Conservation (phyloP, 2,888 invertebrate species). For the Dolomedes plantarius region DNA sequence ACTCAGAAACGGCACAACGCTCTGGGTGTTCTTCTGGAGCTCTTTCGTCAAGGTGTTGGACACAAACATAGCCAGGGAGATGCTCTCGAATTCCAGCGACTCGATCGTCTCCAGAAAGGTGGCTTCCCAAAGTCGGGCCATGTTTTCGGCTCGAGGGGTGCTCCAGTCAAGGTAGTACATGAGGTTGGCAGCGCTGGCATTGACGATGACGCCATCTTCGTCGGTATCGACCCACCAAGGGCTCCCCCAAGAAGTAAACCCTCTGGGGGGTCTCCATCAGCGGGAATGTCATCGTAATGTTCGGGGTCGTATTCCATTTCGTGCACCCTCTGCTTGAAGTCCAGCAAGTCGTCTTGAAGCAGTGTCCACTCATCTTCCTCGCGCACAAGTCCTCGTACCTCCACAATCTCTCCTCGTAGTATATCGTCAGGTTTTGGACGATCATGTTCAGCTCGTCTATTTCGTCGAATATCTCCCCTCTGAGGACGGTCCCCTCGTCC, state of each 20-base stretch:
- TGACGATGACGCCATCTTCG: constrained; percentile 85
- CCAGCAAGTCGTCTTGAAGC: constrained; percentile 89
- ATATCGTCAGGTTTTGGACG: constrained; percentile 86
- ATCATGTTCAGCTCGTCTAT: constrained; percentile 85
- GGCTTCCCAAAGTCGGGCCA: constrained; percentile 92
- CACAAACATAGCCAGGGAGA: constrained; percentile 88
- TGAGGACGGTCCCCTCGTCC: constrained; percentile 87
- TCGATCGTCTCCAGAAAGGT: constrained; percentile 86
- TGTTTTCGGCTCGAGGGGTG: constrained; percentile 76
- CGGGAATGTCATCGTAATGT: constrained; percentile 82
- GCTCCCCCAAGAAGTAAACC: constrained; percentile 89
- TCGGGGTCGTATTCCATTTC: constrained; percentile 82
- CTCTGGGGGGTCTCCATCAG: constrained; percentile 92
- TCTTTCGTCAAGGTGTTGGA: constrained; percentile 94
- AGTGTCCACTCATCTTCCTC: constrained; percentile 86
- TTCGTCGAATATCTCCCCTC: constrained; percentile 87
- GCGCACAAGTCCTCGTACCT: constrained; percentile 85
- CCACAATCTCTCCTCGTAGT: constrained; percentile 78
- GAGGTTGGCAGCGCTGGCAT: constrained; percentile 91
- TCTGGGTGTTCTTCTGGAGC: constrained; percentile 92
- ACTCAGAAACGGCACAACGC: constrained; percentile 78
- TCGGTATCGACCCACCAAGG: constrained; percentile 90
- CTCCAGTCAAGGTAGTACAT: constrained; percentile 86
- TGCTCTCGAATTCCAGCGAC: constrained; percentile 85
- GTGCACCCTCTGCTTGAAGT: constrained; percentile 88